These are phyloP conservation scores for Sphaerophoria rueppellii DNA, from an alignment of 2,888 invertebrate genomes.

Conservation along the genomic window DNA sequence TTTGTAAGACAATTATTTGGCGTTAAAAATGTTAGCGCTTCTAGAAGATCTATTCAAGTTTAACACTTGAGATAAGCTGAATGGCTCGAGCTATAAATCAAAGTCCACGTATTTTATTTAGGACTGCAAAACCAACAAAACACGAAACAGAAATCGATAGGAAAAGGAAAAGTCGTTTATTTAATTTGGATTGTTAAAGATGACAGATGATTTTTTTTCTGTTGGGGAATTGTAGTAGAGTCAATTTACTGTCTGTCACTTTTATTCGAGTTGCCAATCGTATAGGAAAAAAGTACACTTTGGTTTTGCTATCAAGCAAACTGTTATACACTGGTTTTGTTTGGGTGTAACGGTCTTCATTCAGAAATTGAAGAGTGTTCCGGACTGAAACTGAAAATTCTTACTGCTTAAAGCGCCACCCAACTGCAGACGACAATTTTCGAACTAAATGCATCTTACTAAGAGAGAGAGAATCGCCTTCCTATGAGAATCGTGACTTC, in stretches of 20 bases:
- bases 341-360: too few species aligned
- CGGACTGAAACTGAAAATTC: too few species aligned
- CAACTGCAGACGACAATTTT: too few species aligned
- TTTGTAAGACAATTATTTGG: constrained; percentile 24
- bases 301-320: too few species aligned
- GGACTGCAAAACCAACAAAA: constrained; percentile 19
- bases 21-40: background rate
- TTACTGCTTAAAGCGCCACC: too few species aligned
- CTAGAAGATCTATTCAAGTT: background rate
- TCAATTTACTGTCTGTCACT: background rate
- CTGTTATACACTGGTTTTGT: too few species aligned
- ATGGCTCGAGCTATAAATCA: constrained; percentile 20
- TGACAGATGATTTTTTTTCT: constrained; percentile 35
- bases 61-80: background rate
- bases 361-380: too few species aligned
- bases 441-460: too few species aligned
- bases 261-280: too few species aligned
- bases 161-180: constrained; percentile 5
- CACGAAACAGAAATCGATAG: constrained; percentile 49
- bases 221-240: constrained; percentile 33
- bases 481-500: too few species aligned
- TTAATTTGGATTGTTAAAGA: background rate
- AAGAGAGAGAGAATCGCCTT: too few species aligned
- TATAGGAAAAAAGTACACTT: too few species aligned
- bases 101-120: constrained; percentile 26